Percentiles rank a stretch among this genome's conserved stretches.
Conservation (phyloP, 2,113 vertebrate species). For the Poeciliopsis retropinna region DNA sequence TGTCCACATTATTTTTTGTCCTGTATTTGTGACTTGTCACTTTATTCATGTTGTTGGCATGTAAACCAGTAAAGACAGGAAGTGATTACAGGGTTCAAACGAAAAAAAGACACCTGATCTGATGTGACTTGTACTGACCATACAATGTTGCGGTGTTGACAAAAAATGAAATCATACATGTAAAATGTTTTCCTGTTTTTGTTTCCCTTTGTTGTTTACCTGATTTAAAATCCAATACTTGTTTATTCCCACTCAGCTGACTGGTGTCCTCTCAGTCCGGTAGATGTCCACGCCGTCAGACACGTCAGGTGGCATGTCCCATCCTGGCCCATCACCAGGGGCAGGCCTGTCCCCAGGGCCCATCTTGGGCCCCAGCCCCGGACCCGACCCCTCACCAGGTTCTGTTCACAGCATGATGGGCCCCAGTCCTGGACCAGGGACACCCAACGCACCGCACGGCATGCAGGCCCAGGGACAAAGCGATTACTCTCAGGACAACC, state of each 20-base stretch:
- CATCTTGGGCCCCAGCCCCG: conserved; percentile 96
- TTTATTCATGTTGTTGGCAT: no score
- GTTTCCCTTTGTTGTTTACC: not conserved
- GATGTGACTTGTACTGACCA: no score
- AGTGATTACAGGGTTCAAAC: no score
- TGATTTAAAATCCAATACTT: not conserved
- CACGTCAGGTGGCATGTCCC: conserved; percentile 89
- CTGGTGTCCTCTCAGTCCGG: conserved; percentile 36
- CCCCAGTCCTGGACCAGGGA: conserved; percentile 94
- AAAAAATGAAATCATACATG: not conserved
- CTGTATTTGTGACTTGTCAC: no score
- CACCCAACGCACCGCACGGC: conserved; percentile 87
- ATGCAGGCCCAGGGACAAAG: conserved; percentile 86
- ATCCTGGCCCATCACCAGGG: conserved; percentile 95
- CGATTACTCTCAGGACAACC: conserved; percentile 91
- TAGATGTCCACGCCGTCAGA: conserved; percentile 96
- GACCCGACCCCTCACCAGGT: conserved; percentile 94
- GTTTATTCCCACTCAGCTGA: conserved; percentile 21
- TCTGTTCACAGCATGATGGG: conserved; percentile 99
- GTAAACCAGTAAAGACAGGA: no score
- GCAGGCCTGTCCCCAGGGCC: conserved; percentile 95
- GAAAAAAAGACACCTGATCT: no score
- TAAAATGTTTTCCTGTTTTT: not conserved
- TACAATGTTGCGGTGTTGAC: no score
- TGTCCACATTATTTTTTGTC: no score